These are phyloP conservation scores for Pundamilia nyererei DNA, from an alignment of 2,113 vertebrate genomes.

Conservation along the genomic window DNA sequence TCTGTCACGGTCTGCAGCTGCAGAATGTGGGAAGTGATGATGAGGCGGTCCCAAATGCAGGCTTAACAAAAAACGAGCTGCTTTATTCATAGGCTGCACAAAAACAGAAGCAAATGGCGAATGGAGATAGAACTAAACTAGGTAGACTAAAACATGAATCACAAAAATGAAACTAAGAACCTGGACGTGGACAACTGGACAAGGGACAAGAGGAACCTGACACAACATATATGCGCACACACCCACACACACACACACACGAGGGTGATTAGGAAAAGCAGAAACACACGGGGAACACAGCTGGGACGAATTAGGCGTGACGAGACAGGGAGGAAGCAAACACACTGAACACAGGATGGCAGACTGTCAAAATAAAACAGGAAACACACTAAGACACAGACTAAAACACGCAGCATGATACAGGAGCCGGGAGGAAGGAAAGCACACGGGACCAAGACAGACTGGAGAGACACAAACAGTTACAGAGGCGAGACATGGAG, in stretches of 20 bases:
- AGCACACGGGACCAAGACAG: background rate
- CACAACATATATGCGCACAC: accelerated
- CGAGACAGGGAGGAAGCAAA: background rate
- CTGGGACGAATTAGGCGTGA: background rate
- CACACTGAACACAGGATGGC: background rate
- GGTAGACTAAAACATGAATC: background rate
- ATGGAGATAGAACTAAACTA: background rate
- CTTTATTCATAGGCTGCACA: background rate
- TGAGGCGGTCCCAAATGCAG: background rate
- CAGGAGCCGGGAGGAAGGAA: accelerated
- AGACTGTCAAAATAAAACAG: background rate
- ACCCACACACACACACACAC: background rate
- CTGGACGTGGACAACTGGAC: accelerated
- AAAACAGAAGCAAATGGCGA: background rate
- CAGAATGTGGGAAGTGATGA: background rate
- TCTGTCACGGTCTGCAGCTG: background rate
- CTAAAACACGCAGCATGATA: background rate
- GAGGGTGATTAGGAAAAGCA: background rate
- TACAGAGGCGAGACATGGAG: background rate
- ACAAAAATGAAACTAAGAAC: background rate
- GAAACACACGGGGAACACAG: background rate
- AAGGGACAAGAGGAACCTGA: background rate
- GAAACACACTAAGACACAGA: background rate
- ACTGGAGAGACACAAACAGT: background rate
- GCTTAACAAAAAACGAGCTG: accelerated